Evolutionary conservation across 2,113 vertebrate species (phyloP), one percentile per base, ranked within the genome.

Genomic region (Cheilinus undulatus): DNA sequence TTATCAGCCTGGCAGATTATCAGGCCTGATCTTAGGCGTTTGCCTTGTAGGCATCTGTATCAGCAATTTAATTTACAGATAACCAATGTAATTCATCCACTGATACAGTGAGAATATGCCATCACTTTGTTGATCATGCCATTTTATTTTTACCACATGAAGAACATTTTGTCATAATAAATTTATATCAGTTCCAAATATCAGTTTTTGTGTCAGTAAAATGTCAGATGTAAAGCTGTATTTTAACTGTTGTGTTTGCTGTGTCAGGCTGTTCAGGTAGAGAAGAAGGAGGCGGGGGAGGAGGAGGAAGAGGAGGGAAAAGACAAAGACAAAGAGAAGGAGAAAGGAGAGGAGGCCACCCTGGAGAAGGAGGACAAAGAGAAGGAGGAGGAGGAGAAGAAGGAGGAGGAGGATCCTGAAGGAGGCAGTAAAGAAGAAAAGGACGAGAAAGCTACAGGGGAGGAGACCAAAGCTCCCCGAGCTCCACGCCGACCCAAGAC

Each of bases 401-500:
- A 93, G 67, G 88, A 93, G 45, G 91, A 95, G 49, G 88, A 78
- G 40, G 92, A 86, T n/a, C 80, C 56, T 0, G 93, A 91, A 28
- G 79, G 51, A 69, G 90, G 11, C 0, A 87, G 74, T 66, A 86
- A 88, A 30, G 68, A 5, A n/a, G 95, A 94, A 40, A 76, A 85
- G 46, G 79, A 87, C 0, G 92, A 93, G 59, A 79, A 79, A 68
- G 92, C 88, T 36, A 65, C 87, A 6, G 94, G 94, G 59, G 92
- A 94, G 76, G 95, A 96, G 46, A 72, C 82, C 50, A 95, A 95
- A 80, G 69, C 87, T 22, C 93, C 92, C 62, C 96, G 91, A 88
- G 82, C 90, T 26, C 74, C 89, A 27, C 96, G 92, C 49, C 94
- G 92, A 73, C 93, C 95, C 67, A 95, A 91, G 83, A 96, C 91